Conservation (phyloP, 2,797 vertebrate genomes). For the Peromyscus melanophrys region DNA sequence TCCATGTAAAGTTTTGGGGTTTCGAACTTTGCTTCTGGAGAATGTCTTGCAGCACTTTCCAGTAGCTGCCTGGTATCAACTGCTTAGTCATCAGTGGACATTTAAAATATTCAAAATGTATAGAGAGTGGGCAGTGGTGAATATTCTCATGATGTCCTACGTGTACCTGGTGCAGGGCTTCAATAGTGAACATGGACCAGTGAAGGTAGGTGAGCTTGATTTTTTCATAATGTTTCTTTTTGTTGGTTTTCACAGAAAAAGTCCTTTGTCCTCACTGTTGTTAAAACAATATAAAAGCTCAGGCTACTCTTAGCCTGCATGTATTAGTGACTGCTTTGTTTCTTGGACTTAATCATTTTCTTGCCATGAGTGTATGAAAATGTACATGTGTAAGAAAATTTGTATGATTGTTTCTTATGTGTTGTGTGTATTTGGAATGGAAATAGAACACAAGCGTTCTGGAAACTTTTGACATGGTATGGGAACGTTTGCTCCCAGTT, state of each 20-base stretch:
- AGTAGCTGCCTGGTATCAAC: conserved; percentile 84
- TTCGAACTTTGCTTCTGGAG: conserved; percentile 80
- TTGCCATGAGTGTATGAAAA: conserved; percentile 53
- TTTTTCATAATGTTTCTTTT: conserved; percentile 53
- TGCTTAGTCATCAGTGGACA: conserved; percentile 85
- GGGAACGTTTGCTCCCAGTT: background rate
- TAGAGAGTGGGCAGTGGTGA: conserved; percentile 87
- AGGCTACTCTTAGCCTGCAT: background rate
- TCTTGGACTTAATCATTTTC: conserved; percentile 21
- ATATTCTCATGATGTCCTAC: conserved; percentile 88
- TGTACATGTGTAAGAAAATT: background rate
- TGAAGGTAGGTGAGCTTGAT: conserved; percentile 88
- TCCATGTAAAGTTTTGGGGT: conserved; percentile 72
- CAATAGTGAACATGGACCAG: conserved; percentile 87
- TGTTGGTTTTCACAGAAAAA: conserved; percentile 9
- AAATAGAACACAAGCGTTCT: conserved; percentile 39
- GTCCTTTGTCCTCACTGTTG: conserved; percentile 39
- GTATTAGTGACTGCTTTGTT: conserved; percentile 43
- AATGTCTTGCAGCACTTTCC: conserved; percentile 87
- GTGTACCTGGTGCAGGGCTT: conserved; percentile 89
- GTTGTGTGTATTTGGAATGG: background rate
- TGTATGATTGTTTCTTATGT: too few relatives aligned
- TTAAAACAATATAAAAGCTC: conserved; percentile 37
- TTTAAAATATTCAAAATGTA: conserved; percentile 89
- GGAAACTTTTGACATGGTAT: conserved; percentile 1